Evolutionary conservation across 2,888 invertebrate species (phyloP).

Genomic region (Pheosia gnoma): DNA sequence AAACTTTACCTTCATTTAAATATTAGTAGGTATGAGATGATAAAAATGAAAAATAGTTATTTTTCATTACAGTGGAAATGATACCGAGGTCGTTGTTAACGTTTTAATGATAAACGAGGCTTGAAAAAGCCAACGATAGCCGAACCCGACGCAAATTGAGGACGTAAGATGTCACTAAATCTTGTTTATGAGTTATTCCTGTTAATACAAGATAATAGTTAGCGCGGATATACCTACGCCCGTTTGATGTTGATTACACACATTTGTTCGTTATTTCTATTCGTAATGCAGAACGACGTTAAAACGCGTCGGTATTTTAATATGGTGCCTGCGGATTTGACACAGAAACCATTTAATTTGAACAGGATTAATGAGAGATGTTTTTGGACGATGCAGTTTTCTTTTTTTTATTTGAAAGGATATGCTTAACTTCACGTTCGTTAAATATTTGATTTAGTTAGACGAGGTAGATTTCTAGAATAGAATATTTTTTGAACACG

Average conservation of each 20-base stretch:
- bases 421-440: too few relatives aligned
- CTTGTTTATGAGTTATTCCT: slow-evolving; percentile 75
- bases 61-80: slow-evolving; percentile 42
- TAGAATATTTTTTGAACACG: too few relatives aligned
- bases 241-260: slow-evolving; percentile 75
- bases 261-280: slow-evolving; percentile 67
- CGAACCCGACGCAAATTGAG: slow-evolving; percentile 75
- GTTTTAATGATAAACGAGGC: slow-evolving; percentile 73
- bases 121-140: slow-evolving; percentile 72
- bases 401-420: too few relatives aligned
- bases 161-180: slow-evolving; percentile 64
- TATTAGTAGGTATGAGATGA: slow-evolving; percentile 29
- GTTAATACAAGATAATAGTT: slow-evolving; percentile 74
- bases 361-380: slow-evolving; percentile 50
- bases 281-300: slow-evolving; percentile 53
- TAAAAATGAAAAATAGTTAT: slow-evolving; percentile 29
- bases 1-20: slow-evolving; percentile 10
- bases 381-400: slow-evolving; percentile 1
- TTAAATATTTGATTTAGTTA: too few relatives aligned
- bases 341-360: slow-evolving; percentile 49
- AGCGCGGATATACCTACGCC: slow-evolving; percentile 60
- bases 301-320: slow-evolving; percentile 62
- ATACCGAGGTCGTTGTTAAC: slow-evolving; percentile 62
- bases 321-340: slow-evolving; percentile 50
- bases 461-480: too few relatives aligned